A percentile compares a stretch with the other conserved stretches of the same genome.
Evolutionary conservation across 64 coral and sea anemone species (phyloP).

Genomic region (Montipora foliosa): DNA sequence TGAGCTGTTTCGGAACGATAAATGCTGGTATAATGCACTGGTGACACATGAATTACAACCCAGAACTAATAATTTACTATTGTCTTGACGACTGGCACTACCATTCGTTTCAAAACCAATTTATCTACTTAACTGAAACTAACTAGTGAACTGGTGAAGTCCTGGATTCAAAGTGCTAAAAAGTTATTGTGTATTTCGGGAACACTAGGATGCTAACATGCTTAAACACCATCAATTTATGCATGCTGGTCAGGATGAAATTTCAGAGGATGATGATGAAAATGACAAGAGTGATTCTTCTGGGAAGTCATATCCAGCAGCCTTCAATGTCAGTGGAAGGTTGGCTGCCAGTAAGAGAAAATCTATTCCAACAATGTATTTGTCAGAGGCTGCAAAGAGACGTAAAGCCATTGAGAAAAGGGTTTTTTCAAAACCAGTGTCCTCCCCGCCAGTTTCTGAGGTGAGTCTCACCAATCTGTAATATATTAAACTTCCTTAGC

Average conservation of each 20-base stretch:
- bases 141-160: no score
- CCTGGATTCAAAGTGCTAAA: no score
- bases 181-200: neutral
- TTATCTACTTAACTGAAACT: no score
- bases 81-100: no score
- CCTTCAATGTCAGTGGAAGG: conserved; percentile 24
- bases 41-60: no score
- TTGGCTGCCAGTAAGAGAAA: conserved; percentile 31
- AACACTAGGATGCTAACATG: neutral
- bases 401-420: conserved; percentile 12
- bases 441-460: neutral
- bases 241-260: neutral
- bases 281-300: neutral
- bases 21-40: no score
- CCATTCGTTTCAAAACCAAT: no score
- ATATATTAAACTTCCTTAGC: no score
- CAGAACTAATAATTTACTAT: no score
- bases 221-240: neutral
- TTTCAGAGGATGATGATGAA: neutral
- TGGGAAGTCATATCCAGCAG: conserved; percentile 23
- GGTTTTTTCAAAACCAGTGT: neutral
- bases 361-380: neutral
- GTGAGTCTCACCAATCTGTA: neutral
- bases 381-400: conserved; percentile 30
- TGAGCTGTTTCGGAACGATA: no score